These are phyloP conservation scores for Quadroppia sp. DNA, from an alignment of 2,888 invertebrate genomes.

Conservation along the genomic window DNA sequence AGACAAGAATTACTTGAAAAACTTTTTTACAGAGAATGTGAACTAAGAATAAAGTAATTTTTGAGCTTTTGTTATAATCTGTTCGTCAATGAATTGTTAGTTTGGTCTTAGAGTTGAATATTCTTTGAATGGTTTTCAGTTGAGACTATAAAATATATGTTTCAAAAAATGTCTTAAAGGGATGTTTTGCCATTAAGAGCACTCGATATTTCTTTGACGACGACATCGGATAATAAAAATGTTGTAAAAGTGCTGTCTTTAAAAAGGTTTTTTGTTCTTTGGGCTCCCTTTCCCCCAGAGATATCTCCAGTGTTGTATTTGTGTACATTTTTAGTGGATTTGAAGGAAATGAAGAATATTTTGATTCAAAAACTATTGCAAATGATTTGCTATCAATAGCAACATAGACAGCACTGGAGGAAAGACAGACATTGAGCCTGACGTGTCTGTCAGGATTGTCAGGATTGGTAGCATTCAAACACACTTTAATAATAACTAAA, in stretches of 20 bases:
- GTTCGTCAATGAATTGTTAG: background rate
- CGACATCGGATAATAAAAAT: slow-evolving; percentile 13
- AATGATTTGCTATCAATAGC: slow-evolving; percentile 22
- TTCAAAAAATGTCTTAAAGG: background rate
- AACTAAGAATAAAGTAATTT: background rate
- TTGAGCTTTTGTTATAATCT: background rate
- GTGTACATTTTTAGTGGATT: background rate
- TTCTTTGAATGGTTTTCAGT: too few relatives aligned
- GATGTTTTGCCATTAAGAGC: background rate
- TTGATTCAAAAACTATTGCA: background rate
- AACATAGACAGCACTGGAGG: background rate
- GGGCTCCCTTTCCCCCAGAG: background rate
- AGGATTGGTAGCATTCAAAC: slow-evolving; percentile 2
- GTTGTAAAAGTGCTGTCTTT: slow-evolving; percentile 10
- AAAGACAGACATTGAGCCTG: slow-evolving; percentile 16
- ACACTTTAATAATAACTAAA: slow-evolving; percentile 18
- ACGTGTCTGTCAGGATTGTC: slow-evolving; percentile 21
- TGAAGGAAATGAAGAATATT: slow-evolving; percentile 13
- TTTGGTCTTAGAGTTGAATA: too few relatives aligned
- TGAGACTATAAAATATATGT: slow-evolving; percentile 6
- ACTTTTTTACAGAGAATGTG: background rate
- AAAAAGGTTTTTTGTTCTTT: background rate
- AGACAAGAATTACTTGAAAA: background rate
- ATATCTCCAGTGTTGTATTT: background rate
- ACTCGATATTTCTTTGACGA: too few relatives aligned